A percentile compares a stretch with the other conserved stretches of the same genome.
phyloP scores from a whole-genome alignment of 2,113 vertebrate genomes.

The Nycticorax nycticorax region DNA sequence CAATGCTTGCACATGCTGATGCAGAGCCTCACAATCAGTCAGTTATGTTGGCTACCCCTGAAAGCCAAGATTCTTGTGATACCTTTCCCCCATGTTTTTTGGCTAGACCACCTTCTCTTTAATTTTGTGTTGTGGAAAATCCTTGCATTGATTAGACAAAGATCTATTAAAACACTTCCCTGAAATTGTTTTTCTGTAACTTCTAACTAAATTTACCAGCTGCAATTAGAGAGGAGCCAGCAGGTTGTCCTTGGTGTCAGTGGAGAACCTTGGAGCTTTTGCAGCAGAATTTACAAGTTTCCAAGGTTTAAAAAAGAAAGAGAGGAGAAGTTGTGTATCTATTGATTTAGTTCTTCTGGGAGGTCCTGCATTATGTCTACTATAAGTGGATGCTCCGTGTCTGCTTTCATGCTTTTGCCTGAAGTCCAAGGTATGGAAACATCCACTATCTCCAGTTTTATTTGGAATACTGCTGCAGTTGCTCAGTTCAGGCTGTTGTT shows the following conservation, averaged over 20 bases:
- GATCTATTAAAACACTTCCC: not conserved
- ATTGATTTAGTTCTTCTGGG: not conserved
- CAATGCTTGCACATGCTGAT: not conserved
- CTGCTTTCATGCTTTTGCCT: not conserved
- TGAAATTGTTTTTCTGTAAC: not conserved
- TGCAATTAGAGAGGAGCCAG: not conserved
- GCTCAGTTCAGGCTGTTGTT: not conserved
- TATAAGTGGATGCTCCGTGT: rapidly evolving
- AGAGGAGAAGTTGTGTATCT: not conserved
- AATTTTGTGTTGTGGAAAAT: not conserved
- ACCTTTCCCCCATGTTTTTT: not conserved
- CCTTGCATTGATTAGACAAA: not conserved
- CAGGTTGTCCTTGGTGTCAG: not conserved
- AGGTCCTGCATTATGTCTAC: rapidly evolving
- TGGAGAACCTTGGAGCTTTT: not conserved
- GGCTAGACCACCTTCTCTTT: not conserved
- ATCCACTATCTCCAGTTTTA: not conserved
- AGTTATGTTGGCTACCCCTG: not conserved
- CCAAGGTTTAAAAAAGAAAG: not conserved
- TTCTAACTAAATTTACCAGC: not conserved
- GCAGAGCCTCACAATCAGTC: not conserved
- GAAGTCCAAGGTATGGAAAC: not conserved
- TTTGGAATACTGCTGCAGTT: not conserved
- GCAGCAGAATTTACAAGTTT: not conserved
- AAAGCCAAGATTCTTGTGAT: not conserved